phyloP scores from a whole-genome alignment of 2,113 vertebrate genomes.

The Actinemys pallida region DNA sequence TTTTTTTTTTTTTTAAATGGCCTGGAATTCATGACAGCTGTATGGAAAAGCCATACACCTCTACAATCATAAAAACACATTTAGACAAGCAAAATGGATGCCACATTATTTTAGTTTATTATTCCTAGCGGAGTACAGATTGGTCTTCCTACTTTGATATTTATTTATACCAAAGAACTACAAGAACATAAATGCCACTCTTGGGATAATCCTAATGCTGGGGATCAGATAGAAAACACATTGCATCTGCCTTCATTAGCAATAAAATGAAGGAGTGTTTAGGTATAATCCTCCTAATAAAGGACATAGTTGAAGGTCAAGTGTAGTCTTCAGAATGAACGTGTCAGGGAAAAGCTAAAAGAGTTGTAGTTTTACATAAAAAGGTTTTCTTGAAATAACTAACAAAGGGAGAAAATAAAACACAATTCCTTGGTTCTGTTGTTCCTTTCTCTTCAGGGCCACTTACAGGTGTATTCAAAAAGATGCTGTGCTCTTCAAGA shows the following conservation, averaged over 20 bases:
- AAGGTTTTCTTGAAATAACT: slow-evolving; percentile 52
- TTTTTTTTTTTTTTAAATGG: slow-evolving; percentile 81
- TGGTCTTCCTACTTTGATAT: slow-evolving; percentile 81
- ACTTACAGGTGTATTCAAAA: slow-evolving; percentile 51
- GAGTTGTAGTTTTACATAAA: slow-evolving; percentile 31
- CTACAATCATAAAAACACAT: slow-evolving; percentile 83
- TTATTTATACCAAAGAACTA: slow-evolving; percentile 83
- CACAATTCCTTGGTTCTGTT: slow-evolving; percentile 24
- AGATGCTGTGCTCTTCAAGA: slow-evolving; percentile 57
- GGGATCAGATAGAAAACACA: slow-evolving; percentile 59
- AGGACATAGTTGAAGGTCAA: slow-evolving; percentile 83
- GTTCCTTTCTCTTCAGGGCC: slow-evolving; percentile 61
- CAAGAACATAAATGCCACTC: slow-evolving; percentile 82
- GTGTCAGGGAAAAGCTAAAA: slow-evolving; percentile 20
- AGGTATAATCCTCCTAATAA: slow-evolving; percentile 67
- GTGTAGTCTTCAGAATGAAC: slow-evolving; percentile 58
- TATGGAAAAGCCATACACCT: slow-evolving; percentile 80
- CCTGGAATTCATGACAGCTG: slow-evolving; percentile 80
- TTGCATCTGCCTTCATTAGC: slow-evolving; percentile 78
- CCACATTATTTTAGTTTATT: slow-evolving; percentile 86
- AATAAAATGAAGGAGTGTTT: slow-evolving; percentile 73
- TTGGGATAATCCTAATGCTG: slow-evolving; percentile 79
- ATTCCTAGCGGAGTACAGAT: slow-evolving; percentile 78
- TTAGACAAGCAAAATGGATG: slow-evolving; percentile 84
- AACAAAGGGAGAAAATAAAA: background rate